A percentile compares a stretch with the other conserved stretches of the same genome.
phyloP scores from a whole-genome alignment of 1,140 invertebrate genomes.

The Psilanteris sp. region DNA sequence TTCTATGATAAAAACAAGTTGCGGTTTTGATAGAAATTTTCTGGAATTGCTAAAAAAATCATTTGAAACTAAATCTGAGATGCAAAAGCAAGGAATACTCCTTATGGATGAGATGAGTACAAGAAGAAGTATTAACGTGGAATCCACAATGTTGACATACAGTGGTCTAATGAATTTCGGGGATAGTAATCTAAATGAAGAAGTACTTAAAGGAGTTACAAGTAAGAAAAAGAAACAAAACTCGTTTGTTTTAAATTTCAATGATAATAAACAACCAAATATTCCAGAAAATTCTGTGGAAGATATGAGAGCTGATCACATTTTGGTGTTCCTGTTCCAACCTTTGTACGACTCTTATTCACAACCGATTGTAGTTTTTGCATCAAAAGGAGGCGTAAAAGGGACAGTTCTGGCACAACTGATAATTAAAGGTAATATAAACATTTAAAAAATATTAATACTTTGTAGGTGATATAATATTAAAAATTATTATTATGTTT shows the following conservation, averaged over 20 bases:
- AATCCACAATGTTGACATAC: conserved; percentile 17
- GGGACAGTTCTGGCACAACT: conserved; percentile 12
- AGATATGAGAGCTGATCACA: conserved; percentile 44
- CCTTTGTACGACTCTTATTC: conserved; percentile 28
- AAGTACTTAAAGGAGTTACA: background rate
- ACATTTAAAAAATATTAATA: no score
- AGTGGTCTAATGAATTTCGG: conserved; percentile 32
- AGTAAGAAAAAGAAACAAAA: conserved; percentile 6
- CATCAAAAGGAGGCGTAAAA: conserved; percentile 30
- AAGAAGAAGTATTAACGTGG: conserved; percentile 13
- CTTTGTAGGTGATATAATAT: no score
- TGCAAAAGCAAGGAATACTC: conserved; percentile 23
- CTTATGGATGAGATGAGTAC: conserved; percentile 30
- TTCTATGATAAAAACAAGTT: conserved; percentile 1
- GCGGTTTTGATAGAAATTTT: conserved; percentile 55
- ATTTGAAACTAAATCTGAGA: conserved; percentile 8
- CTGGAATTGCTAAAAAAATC: conserved; percentile 39
- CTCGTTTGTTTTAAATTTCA: background rate
- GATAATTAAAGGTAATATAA: conserved; percentile 20
- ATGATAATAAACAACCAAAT: background rate
- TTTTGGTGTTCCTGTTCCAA: conserved; percentile 56
- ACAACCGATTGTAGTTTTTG: conserved; percentile 50
- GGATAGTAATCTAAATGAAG: conserved; percentile 11
- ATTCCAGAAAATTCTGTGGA: conserved; percentile 4
- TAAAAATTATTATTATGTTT: no score